Percentiles rank a stretch among this genome's conserved stretches.
phyloP scores from a whole-genome alignment of 1,140 invertebrate genomes.

The Archivesica marissinica region DNA sequence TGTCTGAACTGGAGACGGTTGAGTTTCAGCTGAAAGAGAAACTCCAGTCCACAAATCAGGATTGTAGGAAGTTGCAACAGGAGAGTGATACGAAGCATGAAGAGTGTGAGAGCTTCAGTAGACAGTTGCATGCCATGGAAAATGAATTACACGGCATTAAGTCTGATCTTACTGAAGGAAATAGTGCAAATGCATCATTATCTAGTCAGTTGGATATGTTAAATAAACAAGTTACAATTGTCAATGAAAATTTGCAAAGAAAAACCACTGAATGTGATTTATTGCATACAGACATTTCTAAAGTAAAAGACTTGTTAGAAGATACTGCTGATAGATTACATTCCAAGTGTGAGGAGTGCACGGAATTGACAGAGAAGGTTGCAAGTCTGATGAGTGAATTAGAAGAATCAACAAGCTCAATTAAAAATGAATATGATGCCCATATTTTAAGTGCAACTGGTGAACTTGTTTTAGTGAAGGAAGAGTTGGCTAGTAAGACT shows the following conservation, averaged over 20 bases:
- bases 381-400: neutral
- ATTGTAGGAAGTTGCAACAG: conserved; percentile 38
- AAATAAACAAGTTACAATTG: neutral
- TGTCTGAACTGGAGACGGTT: conserved; percentile 74
- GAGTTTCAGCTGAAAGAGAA: neutral
- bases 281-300: neutral
- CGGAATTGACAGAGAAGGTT: conserved; percentile 15
- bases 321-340: conserved; percentile 50
- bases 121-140: conserved; percentile 40
- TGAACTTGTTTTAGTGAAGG: conserved; percentile 50
- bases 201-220: conserved; percentile 29
- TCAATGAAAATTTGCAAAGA: conserved; percentile 6
- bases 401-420: neutral
- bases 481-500: conserved; percentile 43
- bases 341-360: conserved; percentile 56
- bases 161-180: conserved; percentile 3
- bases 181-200: conserved; percentile 3
- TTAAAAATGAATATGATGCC: conserved; percentile 37
- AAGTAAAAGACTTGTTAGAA: conserved; percentile 50
- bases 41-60: conserved; percentile 28
- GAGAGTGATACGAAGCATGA: conserved; percentile 46
- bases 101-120: conserved; percentile 53
- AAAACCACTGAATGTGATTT: conserved; percentile 21
- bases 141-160: conserved; percentile 28
- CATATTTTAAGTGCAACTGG: conserved; percentile 50